Base-by-base conservation (phyloP, 2,888 invertebrate species). In the Rotaria magnacalcarata region DNA sequence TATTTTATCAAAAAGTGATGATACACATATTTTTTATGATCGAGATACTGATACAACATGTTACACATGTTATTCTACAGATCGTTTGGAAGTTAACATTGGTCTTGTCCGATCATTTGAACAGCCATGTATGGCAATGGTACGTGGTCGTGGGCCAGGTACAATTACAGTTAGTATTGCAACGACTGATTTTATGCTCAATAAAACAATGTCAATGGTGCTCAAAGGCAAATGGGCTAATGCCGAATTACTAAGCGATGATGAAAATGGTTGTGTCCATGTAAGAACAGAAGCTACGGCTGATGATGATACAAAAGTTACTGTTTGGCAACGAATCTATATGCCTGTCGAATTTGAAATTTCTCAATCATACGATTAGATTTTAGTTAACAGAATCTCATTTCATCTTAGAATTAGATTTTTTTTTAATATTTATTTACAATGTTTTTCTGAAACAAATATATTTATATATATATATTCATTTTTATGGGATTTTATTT, bases 1-100 rank as follows among this genome's bases (percentile, higher is more conserved):
- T 80, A 47, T 80, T n/a, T n/a, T 80, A 21, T 47, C 43, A n/a
- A 43, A 80, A 80, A 5, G 4, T n/a, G n/a, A 47, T n/a, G 47
- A 80, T 47, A 80, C 80, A n/a, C 80, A 80, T 47, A 80, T 80
- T 5, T 80, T 80, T n/a, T 80, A 80, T 80, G 80, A 80, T 80
- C 43, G 80, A 47, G 47, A 47, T 80, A 80, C 80, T 2, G 80
- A 80, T 80, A 80, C 80, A 24, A 47, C 80, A 47, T 80, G 80
- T 47, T 80, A 80, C 24, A 80, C 80, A 43, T 80, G 43, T 14
- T 80, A 47, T 47, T 47, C 43, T 0, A 47, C 24, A 24, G 80
- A 80, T 11, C 43, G 47, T 47, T 21, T 47, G 1, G 11, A 80
- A 11, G 47, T 80, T 80, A n/a, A 80, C 47, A 43, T n/a, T 14